A percentile compares a stretch with the other conserved stretches of the same genome.
Conservation (phyloP, 2,888 invertebrate genomes). For the Thyatira batis region DNA sequence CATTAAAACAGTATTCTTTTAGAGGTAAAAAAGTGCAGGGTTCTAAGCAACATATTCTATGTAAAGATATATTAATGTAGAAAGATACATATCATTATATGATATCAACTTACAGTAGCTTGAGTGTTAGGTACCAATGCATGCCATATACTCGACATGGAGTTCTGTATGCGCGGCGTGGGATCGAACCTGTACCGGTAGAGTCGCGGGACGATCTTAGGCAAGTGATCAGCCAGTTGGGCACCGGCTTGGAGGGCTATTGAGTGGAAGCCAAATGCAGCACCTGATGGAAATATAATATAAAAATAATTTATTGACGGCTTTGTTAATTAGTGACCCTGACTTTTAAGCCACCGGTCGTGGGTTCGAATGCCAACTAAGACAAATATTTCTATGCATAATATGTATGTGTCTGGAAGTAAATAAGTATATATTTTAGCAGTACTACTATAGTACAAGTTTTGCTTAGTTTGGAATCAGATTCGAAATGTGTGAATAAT, state of each 20-base stretch:
- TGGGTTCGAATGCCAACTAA: too few relatives aligned
- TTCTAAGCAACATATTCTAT: too few relatives aligned
- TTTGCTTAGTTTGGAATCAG: too few relatives aligned
- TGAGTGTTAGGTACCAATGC: slow-evolving; percentile 93
- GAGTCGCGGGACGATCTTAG: slow-evolving; percentile 93
- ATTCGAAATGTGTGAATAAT: too few relatives aligned
- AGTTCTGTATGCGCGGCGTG: slow-evolving; percentile 94
- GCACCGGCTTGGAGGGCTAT: slow-evolving; percentile 92
- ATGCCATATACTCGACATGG: slow-evolving; percentile 97
- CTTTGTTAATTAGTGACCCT: not conserved
- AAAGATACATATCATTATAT: too few relatives aligned
- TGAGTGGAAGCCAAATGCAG: slow-evolving; percentile 95
- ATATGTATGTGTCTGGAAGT: not conserved
- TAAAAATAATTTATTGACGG: not conserved
- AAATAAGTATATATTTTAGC: too few relatives aligned
- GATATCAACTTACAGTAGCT: slow-evolving; percentile 84
- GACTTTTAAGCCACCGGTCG: too few relatives aligned
- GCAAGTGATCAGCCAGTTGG: slow-evolving; percentile 90
- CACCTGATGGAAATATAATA: slow-evolving; percentile 79
- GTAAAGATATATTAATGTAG: not conserved
- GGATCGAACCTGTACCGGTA: slow-evolving; percentile 96
- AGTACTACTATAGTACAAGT: too few relatives aligned
- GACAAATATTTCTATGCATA: too few relatives aligned
- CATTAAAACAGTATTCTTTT: too few relatives aligned
- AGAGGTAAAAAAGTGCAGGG: too few relatives aligned